These are phyloP conservation scores for Rhynchonema sp. DNA, from an alignment of 2,888 invertebrate genomes.

Conservation along the genomic window DNA sequence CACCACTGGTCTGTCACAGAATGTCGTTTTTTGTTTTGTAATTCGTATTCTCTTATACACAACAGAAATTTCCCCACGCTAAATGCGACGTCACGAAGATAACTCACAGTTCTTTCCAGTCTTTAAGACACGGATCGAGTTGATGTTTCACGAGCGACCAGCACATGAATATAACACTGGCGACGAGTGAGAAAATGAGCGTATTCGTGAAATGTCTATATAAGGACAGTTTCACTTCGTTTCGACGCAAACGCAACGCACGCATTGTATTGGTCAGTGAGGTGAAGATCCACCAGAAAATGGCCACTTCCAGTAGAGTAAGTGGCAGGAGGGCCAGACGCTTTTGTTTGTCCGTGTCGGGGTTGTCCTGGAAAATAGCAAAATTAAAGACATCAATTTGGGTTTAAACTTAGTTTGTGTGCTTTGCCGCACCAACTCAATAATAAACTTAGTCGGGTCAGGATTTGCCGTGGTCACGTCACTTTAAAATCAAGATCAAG, in stretches of 20 bases:
- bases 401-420: too few relatives aligned
- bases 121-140: slow-evolving; percentile 53
- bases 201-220: slow-evolving; percentile 87
- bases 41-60: too few relatives aligned
- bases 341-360: not conserved
- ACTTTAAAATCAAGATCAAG: too few relatives aligned
- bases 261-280: slow-evolving; percentile 65
- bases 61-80: too few relatives aligned
- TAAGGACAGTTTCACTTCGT: slow-evolving; percentile 57
- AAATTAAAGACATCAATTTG: too few relatives aligned
- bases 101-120: slow-evolving; percentile 55
- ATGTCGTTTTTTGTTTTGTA: too few relatives aligned
- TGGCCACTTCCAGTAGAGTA: slow-evolving; percentile 36
- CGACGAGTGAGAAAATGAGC: slow-evolving; percentile 61
- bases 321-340: slow-evolving; percentile 59
- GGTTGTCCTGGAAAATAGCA: not conserved
- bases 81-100: too few relatives aligned
- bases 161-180: slow-evolving; percentile 75
- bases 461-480: too few relatives aligned
- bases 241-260: slow-evolving; percentile 63
- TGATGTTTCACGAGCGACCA: slow-evolving; percentile 66
- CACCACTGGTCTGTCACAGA: too few relatives aligned
- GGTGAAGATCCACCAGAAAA: slow-evolving; percentile 37
- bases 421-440: too few relatives aligned
- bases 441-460: too few relatives aligned